A percentile compares a stretch with the other conserved stretches of the same genome.
Conservation (phyloP, 2,888 invertebrate genomes). For the Sarcophaga caerulescens region DNA sequence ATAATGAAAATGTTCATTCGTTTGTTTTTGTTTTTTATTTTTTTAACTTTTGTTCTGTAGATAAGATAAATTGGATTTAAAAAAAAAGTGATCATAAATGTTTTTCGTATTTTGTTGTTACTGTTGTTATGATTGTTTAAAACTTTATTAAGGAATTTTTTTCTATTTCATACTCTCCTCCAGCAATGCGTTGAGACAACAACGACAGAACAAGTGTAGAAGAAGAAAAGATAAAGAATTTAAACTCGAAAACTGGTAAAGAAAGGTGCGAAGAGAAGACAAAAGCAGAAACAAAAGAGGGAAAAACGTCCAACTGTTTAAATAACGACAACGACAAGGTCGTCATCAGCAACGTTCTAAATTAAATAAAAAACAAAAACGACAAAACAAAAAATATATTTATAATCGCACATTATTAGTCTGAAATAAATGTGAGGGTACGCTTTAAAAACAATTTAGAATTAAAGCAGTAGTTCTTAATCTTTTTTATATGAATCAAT, state of each 20-base stretch:
- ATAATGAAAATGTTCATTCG: not conserved
- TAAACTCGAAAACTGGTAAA: slow-evolving; percentile 19
- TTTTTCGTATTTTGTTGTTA: not conserved
- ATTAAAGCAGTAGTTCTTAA: slow-evolving; percentile 23
- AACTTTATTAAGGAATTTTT: slow-evolving; percentile 43
- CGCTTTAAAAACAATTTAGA: not conserved
- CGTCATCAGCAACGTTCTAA: slow-evolving; percentile 31
- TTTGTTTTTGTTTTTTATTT: slow-evolving; percentile 15
- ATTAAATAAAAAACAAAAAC: slow-evolving; percentile 20
- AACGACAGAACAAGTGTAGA: not conserved
- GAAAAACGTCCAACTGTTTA: slow-evolving; percentile 56
- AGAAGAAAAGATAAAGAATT: not conserved
- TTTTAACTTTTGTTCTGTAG: not conserved
- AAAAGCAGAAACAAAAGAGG: slow-evolving; percentile 12
- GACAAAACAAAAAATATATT: not conserved
- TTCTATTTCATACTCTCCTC: not conserved
- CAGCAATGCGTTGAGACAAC: not conserved
- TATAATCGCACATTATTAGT: slow-evolving; percentile 33
- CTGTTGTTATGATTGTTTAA: not conserved
- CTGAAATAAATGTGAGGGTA: not conserved
- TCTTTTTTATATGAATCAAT: not conserved
- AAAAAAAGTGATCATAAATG: not conserved
- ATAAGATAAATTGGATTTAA: slow-evolving; percentile 12
- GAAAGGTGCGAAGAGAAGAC: not conserved
- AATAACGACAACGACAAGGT: slow-evolving; percentile 58